Base-by-base conservation (phyloP, 2,888 invertebrate genomes). In the Drosophila borealis region DNA sequence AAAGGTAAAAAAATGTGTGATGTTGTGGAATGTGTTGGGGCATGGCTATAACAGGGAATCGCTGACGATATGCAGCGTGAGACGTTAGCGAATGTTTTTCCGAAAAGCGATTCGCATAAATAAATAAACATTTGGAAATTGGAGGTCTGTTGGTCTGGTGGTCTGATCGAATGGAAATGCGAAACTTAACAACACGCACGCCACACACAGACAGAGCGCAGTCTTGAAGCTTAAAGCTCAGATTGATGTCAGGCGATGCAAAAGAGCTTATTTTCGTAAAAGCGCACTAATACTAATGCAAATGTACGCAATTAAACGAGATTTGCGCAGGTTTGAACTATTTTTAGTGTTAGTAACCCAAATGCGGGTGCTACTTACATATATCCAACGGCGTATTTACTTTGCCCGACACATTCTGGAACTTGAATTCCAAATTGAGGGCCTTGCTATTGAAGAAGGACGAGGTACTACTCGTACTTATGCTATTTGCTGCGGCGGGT, bases 361-460 rank as follows among this genome's bases (percentile, higher is more conserved):
- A 54, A 54, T 37, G 14, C 25, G 6, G 4, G 17, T 19, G 17
- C 14, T 59, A 92, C 92, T 92, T 56, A 92, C 92, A 86, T 73
- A 92, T 89, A 67, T 91, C 92, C 66, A 91, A 62, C 1, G 90
- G 53, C 3, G 92, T 91, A 29, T 90, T 91, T 55, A 88, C 80
- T 51, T 91, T 92, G 55, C 92, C 92, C 21, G 92, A 92, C 14
- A 92, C 89, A 80, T 92, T 92, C 41, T 90, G 74, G 55, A 90
- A 91, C 61, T 83, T 85, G 36, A 91, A 80, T 21, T 90, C 89
- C 71, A 83, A 63, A 19, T 85, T 78, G 36, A 80, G 61, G 55
- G 74, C 74, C 54, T 82, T 78, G 39, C 70, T 71, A 42, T 79
- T 83, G 56, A 81, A 78, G 49, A 81, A 65, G 45, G 60, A 44